Percentiles rank a stretch among this genome's conserved stretches.
Conservation (phyloP, 2,888 invertebrate genomes). For the Digitonthophagus gazella region DNA sequence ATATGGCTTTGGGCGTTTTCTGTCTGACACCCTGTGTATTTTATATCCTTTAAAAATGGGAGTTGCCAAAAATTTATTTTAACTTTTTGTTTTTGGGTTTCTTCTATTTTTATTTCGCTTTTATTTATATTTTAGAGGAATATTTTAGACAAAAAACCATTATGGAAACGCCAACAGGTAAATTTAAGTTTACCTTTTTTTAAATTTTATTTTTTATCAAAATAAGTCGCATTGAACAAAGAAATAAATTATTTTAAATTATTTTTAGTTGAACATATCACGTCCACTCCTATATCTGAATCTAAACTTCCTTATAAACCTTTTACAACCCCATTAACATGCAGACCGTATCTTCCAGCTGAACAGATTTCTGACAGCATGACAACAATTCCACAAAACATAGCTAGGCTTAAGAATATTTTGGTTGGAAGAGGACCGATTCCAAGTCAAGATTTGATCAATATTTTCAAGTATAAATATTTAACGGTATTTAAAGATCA, state of each 20-base stretch:
- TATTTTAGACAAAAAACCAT: constrained; percentile 23
- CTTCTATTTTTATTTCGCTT: too few relatives aligned
- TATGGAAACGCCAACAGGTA: constrained; percentile 11
- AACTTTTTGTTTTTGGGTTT: too few relatives aligned
- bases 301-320: constrained; percentile 16
- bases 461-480: constrained; percentile 50
- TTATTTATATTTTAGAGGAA: constrained; percentile 30
- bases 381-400: constrained; percentile 78
- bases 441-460: constrained; percentile 62
- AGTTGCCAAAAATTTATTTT: too few relatives aligned
- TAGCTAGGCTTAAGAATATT: constrained; percentile 71
- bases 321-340: constrained; percentile 77
- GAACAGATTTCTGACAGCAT: constrained; percentile 14
- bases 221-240: too few relatives aligned
- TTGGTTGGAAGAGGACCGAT: constrained; percentile 65
- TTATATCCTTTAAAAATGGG: too few relatives aligned
- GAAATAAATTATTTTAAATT: neutral
- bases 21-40: too few relatives aligned
- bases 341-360: constrained; percentile 73
- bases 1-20: too few relatives aligned
- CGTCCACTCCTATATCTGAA: neutral
- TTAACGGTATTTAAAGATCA: constrained; percentile 6
- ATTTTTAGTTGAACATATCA: constrained; percentile 1
- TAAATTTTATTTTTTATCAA: constrained; percentile 1
- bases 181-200: neutral